Conservation (phyloP, 1,140 invertebrate species). For the Antheraea mylitta region DNA sequence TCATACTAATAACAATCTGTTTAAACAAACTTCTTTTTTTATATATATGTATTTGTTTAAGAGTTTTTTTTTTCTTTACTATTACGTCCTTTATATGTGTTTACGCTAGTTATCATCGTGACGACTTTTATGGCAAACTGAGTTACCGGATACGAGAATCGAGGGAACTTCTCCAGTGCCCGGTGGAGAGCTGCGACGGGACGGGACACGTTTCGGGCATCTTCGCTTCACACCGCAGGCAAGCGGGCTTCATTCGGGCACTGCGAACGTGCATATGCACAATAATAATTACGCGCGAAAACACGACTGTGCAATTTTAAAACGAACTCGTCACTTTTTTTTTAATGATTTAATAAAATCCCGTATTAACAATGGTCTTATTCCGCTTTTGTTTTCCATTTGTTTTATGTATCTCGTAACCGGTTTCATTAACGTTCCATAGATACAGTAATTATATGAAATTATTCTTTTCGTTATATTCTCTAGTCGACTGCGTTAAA, state of each 20-base stretch:
- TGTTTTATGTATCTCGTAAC: neutral
- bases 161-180: slow-evolving; percentile 87
- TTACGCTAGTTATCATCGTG: slow-evolving; percentile 59
- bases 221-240: slow-evolving; percentile 88
- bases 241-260: slow-evolving; percentile 61
- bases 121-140: slow-evolving; percentile 86
- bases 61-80: slow-evolving; percentile 16
- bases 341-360: no score
- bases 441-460: neutral
- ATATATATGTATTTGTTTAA: slow-evolving; percentile 32
- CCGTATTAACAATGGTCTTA: no score
- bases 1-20: neutral
- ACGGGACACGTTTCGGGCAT: slow-evolving; percentile 92
- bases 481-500: neutral
- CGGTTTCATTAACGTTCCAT: neutral
- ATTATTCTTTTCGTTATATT: neutral
- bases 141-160: slow-evolving; percentile 80
- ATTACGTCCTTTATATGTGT: slow-evolving; percentile 40
- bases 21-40: slow-evolving; percentile 24
- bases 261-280: slow-evolving; percentile 1
- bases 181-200: slow-evolving; percentile 94
- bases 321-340: neutral
- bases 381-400: neutral
- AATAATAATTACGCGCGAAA: neutral
- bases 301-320: slow-evolving; percentile 12